Base-by-base conservation (phyloP, 2,113 vertebrate genomes). In the Eclectus roratus region DNA sequence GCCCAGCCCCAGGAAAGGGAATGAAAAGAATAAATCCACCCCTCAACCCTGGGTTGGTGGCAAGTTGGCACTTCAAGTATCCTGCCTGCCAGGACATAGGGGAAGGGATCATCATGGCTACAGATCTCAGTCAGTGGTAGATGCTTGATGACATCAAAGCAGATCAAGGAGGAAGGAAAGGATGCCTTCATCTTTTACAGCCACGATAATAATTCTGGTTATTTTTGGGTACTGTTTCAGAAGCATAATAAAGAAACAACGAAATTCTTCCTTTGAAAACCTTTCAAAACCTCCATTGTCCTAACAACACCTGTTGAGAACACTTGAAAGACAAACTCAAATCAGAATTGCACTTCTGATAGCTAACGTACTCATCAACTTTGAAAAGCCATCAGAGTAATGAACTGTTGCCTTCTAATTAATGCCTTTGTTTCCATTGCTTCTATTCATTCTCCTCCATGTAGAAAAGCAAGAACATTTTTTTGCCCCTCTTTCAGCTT, bases 371-470 rank as follows among this genome's bases (percentile, higher is more conserved):
- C 81, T 91, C 95, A 88, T 70, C 81, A 91, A 10, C 64, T 96
- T 88, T 78, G 70, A 96, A 96, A 97, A 95, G 84, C 20, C 89
- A 93, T 80, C 89, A 93, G 83, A 96, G 91, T 68, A 94, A 89
- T 37, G 88, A 95, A 88, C 76, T 89, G 7, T 71, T 92, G 77
- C 60, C 58, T 92, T 50, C 72, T 91, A 88, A 94, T n/a, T 91
- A 64, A 84, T 66, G 35, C 72, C 64, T 95, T 89, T 92, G 81
- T 93, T 93, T 91, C 61, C 43, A 23, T 86, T 91, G 81, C n/a
- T 73, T 84, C 53, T 63, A 50, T 72, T 65, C 52, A 74, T 68
- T 91, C 70, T 56, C 17, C 44, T 79, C 72, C 49, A 66, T 64
- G 10, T 64, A 37, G 35, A 50, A 82, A 76, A 87, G 21, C n/a